A percentile compares a stretch with the other conserved stretches of the same genome.
These are phyloP conservation scores for Ellobium chinense DNA, from an alignment of 2,888 invertebrate genomes.

Conservation along the genomic window DNA sequence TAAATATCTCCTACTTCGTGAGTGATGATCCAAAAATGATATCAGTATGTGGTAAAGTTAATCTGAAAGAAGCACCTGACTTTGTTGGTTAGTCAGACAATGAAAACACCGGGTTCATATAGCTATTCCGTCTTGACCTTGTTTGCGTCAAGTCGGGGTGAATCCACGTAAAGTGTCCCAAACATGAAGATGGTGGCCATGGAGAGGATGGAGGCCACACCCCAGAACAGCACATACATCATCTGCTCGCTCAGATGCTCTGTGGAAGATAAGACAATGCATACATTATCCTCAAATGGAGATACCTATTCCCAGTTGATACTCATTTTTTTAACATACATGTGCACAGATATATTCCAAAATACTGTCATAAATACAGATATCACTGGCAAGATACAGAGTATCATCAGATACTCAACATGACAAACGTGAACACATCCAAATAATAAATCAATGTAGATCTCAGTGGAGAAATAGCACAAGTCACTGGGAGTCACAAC, in stretches of 20 bases:
- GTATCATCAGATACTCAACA: no score
- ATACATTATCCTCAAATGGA: no score
- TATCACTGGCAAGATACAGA: background rate
- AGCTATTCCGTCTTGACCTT: constrained; percentile 73
- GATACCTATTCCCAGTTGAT: no score
- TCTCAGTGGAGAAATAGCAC: no score
- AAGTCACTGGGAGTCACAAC: no score
- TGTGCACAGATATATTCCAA: background rate
- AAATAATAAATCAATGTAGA: no score
- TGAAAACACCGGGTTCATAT: constrained; percentile 60
- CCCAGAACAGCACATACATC: constrained; percentile 95
- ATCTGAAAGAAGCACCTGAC: no score
- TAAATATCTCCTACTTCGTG: no score
- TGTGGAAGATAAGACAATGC: constrained; percentile 60
- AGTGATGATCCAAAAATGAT: no score
- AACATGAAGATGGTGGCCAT: constrained; percentile 89
- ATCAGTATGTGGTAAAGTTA: no score
- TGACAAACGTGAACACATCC: no score
- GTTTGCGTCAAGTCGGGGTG: constrained; percentile 83
- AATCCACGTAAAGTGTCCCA: constrained; percentile 96
- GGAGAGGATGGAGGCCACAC: constrained; percentile 91
- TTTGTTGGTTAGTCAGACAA: constrained; percentile 50
- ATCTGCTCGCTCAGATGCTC: constrained; percentile 83
- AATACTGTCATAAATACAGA: background rate
- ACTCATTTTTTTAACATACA: background rate